A percentile compares a stretch with the other conserved stretches of the same genome.
phyloP scores from a whole-genome alignment of 2,888 invertebrate genomes.

The Steinernema hermaphroditum region DNA sequence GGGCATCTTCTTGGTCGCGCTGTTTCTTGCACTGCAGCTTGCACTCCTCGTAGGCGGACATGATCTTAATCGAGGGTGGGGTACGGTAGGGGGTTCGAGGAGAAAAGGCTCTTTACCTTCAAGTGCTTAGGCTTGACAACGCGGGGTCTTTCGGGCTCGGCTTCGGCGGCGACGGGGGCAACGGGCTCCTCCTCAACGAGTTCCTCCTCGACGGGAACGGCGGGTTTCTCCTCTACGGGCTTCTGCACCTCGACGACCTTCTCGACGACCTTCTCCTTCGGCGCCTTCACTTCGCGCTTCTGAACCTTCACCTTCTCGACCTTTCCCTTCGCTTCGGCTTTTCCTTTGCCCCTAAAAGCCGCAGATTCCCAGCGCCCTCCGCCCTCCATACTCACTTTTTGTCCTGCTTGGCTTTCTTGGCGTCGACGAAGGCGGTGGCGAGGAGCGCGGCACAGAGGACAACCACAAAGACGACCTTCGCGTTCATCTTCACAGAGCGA shows the following conservation, averaged over 20 bases:
- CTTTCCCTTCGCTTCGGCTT: background rate
- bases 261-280: conserved; percentile 21
- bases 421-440: conserved; percentile 4
- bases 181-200: background rate
- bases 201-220: background rate
- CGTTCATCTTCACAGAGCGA: conserved; percentile 7
- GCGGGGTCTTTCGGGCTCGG: background rate
- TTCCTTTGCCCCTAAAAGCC: background rate
- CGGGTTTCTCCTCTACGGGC: background rate
- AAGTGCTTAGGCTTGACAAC: conserved; percentile 14
- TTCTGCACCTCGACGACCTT: conserved; percentile 11
- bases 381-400: background rate
- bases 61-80: background rate
- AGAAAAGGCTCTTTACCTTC: conserved; percentile 4
- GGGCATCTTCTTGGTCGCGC: conserved; percentile 54
- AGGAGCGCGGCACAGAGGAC: conserved; percentile 5
- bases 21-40: conserved; percentile 59
- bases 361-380: background rate
- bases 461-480: conserved; percentile 14
- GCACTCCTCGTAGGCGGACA: conserved; percentile 59
- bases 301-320: conserved; percentile 12
- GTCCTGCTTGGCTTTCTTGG: conserved; percentile 18
- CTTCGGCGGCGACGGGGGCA: background rate
- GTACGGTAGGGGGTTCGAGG: background rate
- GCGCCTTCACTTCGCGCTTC: conserved; percentile 20